Evolutionary conservation across 2,888 invertebrate genomes (phyloP).

Genomic region (Dusona sp.): DNA sequence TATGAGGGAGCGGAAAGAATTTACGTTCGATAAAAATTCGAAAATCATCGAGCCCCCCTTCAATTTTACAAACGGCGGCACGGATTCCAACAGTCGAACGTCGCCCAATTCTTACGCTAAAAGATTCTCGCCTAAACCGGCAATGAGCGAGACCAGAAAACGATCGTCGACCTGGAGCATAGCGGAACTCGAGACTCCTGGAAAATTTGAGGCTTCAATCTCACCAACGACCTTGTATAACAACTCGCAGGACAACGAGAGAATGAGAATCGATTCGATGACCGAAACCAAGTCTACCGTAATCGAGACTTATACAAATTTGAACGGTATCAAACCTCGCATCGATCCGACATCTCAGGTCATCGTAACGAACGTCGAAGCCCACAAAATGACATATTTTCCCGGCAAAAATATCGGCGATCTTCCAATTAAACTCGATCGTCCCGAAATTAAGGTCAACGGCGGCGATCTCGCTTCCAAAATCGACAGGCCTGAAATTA

Average conservation of each 20-base stretch:
- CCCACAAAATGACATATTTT: conserved; percentile 70
- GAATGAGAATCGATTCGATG: conserved; percentile 19
- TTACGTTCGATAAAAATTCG: conserved; percentile 72
- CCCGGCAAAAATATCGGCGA: conserved; percentile 74
- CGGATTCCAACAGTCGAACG: conserved; percentile 52
- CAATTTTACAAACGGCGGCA: conserved; percentile 72
- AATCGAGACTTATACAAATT: conserved; percentile 49
- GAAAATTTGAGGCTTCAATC: conserved; percentile 52
- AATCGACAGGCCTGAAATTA: not conserved
- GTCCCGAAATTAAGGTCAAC: conserved; percentile 3
- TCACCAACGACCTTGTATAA: conserved; percentile 62
- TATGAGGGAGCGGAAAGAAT: conserved; percentile 72
- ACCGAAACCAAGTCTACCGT: conserved; percentile 20
- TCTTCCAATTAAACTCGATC: not conserved
- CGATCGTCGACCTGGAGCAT: conserved; percentile 75
- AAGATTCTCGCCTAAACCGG: conserved; percentile 74
- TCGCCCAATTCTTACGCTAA: conserved; percentile 73
- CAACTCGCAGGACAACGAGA: conserved; percentile 59
- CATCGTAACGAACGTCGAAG: conserved; percentile 73
- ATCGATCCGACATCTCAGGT: conserved; percentile 63
- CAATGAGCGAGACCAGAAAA: conserved; percentile 71
- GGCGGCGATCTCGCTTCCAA: not conserved
- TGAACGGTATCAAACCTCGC: conserved; percentile 67
- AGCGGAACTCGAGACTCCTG: conserved; percentile 73
- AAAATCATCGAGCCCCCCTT: conserved; percentile 67